Evolutionary conservation across 2,888 invertebrate species (phyloP).

Genomic region (Metellina segmentata): DNA sequence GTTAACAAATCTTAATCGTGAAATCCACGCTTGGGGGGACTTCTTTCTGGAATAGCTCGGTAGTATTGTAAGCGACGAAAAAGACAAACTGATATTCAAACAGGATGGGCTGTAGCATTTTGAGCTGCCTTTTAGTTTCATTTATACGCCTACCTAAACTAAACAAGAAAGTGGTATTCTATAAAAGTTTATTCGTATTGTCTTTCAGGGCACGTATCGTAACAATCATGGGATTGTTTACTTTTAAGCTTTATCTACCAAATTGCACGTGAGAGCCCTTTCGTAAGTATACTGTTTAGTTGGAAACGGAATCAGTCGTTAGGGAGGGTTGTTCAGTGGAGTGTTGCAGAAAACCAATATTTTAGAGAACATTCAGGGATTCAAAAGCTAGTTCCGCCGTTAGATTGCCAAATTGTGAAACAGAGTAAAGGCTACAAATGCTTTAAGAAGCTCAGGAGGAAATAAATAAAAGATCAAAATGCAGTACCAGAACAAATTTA

Average conservation of each 20-base stretch:
- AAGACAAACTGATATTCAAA: neutral
- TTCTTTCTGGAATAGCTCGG: neutral
- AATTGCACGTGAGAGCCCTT: neutral
- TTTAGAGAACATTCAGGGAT: neutral
- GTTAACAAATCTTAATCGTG: neutral
- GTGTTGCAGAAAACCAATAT: neutral
- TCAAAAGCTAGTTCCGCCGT: neutral
- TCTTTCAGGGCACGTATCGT: neutral
- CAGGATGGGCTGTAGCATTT: neutral
- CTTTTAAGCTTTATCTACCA: constrained; percentile 1
- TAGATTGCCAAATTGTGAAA: neutral
- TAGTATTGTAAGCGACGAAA: neutral
- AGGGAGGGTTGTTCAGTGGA: neutral
- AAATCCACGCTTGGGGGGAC: neutral
- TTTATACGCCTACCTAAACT: neutral
- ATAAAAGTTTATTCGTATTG: neutral
- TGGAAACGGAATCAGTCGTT: neutral
- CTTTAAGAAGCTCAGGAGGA: neutral
- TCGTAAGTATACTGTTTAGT: neutral
- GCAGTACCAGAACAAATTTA: neutral
- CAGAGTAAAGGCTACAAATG: neutral
- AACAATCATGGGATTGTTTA: neutral
- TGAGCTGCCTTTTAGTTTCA: neutral
- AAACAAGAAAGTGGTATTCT: neutral
- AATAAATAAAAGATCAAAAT: neutral